Evolutionary conservation across 2,113 vertebrate species (phyloP), one percentile per base, ranked within the genome.

Genomic region (Platanista minor): DNA sequence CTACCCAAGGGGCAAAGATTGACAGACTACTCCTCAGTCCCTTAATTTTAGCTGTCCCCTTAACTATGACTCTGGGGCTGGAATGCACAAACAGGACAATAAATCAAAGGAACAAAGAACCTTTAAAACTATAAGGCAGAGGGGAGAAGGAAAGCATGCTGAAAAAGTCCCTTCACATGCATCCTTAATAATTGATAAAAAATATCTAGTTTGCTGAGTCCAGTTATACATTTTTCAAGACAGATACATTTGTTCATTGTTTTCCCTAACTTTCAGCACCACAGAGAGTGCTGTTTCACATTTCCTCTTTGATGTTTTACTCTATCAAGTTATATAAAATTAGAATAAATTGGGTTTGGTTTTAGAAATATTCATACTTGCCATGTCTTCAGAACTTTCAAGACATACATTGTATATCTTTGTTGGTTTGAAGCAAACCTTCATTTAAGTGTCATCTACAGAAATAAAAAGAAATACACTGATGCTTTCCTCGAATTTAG

Each of bases 1-100:
- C 90, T 83, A 94, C 84, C 90, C 87, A 46, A 91, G 91, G 87
- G 92, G 94, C 92, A 92, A 95, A 95, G 71, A 96, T 49, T 93
- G 96, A 80, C 95, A 98, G 72, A 64, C 57, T 92, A 49, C 69
- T 96, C n/a, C 72, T 87, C 69, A 88, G 88, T 82, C 57, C 78
- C 43, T 97, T 97, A 93, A 97, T 97, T 97, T 97, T 87, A 97
- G 89, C 93, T 95, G 78, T 90, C 80, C 95, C 82, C 69, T 94
- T 97, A 90, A 96, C 78, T 83, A 71, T 89, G 90, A 95, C 90
- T 97, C 13, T 88, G 90, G 78, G 83, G 89, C 69, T 95, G 25
- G 31, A 97, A 94, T 80, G 74, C 49, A 84, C 57, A 94, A 94
- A 87, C 43, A 97, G 64, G 59, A 89, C 72, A 93, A 95, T 97